Conservation (phyloP, 1,140 invertebrate species). For the Caenorhabditis briggsae region DNA sequence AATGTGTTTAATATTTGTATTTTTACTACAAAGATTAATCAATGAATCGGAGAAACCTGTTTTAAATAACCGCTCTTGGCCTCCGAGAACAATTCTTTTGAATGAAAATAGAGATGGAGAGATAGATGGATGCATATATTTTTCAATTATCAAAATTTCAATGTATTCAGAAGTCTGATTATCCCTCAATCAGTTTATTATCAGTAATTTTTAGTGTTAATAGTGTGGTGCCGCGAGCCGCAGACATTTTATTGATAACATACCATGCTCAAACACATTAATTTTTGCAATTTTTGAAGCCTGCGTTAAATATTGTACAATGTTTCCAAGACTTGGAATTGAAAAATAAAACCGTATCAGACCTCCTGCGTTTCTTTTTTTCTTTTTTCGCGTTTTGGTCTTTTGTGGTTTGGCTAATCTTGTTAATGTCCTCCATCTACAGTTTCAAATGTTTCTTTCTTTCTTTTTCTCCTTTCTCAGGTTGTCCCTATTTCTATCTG, state of each 20-base stretch:
- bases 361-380: background rate
- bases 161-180: background rate
- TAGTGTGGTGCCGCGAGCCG: background rate
- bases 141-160: background rate
- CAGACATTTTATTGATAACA: slow-evolving; percentile 25
- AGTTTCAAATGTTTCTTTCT: slow-evolving; percentile 31
- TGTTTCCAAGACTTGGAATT: background rate
- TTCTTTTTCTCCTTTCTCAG: slow-evolving; percentile 18
- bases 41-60: slow-evolving; percentile 52
- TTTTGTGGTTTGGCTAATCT: slow-evolving; percentile 51
- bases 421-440: slow-evolving; percentile 1
- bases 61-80: slow-evolving; percentile 34
- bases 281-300: background rate
- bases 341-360: background rate
- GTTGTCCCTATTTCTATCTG: background rate
- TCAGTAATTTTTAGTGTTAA: background rate
- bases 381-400: slow-evolving; percentile 18
- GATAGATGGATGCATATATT: background rate
- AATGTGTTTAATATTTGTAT: slow-evolving; percentile 18
- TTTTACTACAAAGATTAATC: slow-evolving; percentile 50
- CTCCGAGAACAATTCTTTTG: slow-evolving; percentile 22
- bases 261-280: slow-evolving; percentile 19
- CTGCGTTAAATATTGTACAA: no score
- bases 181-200: background rate
- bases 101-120: background rate